Percentiles rank a stretch among this genome's conserved stretches.
These are phyloP conservation scores for Dermochelys coriacea DNA, from an alignment of 2,797 vertebrate species.

Conservation along the genomic window DNA sequence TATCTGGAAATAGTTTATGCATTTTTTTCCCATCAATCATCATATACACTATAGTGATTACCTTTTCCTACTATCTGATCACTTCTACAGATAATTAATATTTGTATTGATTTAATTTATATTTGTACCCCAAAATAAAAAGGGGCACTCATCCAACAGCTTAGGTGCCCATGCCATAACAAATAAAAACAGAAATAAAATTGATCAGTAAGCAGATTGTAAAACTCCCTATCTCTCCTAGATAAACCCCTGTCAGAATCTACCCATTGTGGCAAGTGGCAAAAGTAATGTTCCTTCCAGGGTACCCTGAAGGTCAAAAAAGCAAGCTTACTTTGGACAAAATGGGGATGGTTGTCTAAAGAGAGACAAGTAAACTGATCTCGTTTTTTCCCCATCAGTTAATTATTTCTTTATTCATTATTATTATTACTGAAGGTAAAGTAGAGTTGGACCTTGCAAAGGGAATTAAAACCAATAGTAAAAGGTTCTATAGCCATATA, in stretches of 20 bases:
- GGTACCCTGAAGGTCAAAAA: not conserved
- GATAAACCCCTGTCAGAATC: not conserved
- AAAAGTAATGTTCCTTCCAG: not conserved
- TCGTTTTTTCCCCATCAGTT: not conserved
- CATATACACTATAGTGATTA: not conserved
- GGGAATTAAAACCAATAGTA: no score
- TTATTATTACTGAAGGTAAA: no score
- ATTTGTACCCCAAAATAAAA: not conserved
- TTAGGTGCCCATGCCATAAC: not conserved
- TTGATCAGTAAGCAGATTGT: not conserved
- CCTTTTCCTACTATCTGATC: not conserved
- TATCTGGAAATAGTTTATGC: not conserved
- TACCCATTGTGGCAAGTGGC: not conserved
- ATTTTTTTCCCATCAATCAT: not conserved
- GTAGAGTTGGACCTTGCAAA: no score
- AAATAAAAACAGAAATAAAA: not conserved
- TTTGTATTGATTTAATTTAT: not conserved
- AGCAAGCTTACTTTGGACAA: not conserved
- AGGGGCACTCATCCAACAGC: not conserved
- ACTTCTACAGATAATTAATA: not conserved
- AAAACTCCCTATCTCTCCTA: not conserved
- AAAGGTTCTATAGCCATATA: no score
- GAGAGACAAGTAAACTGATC: no score
- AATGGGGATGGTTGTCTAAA: not conserved
- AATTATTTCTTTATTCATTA: not conserved